Conservation (phyloP, 2,113 vertebrate genomes). For the Vombatus ursinus region DNA sequence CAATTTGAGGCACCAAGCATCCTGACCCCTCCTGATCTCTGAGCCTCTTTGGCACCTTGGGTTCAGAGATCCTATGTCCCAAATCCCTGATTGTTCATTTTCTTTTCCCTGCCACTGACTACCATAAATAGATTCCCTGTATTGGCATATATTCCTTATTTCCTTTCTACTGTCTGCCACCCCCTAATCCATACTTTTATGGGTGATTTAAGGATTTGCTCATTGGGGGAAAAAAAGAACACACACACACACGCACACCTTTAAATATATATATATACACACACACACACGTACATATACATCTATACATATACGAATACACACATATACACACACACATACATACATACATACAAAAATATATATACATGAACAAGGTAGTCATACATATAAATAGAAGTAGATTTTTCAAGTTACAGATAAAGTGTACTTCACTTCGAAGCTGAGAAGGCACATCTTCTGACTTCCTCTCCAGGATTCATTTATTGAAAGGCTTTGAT, state of each 20-base stretch:
- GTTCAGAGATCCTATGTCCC: neutral
- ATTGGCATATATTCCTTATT: neutral
- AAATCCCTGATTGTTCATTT: neutral
- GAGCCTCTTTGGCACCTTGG: neutral
- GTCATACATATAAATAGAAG: neutral
- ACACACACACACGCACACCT: too few relatives aligned
- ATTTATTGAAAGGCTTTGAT: neutral
- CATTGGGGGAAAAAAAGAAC: neutral
- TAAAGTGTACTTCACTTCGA: neutral
- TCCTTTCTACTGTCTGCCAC: neutral
- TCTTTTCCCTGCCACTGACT: neutral
- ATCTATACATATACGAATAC: too few relatives aligned
- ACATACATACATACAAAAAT: too few relatives aligned
- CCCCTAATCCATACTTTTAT: neutral
- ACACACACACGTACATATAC: too few relatives aligned
- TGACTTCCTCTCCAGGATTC: neutral
- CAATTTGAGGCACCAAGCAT: neutral
- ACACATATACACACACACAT: too few relatives aligned
- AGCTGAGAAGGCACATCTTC: neutral
- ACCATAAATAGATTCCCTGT: neutral
- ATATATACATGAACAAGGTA: neutral
- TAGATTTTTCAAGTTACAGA: neutral
- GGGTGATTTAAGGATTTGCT: neutral
- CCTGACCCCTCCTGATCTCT: neutral
- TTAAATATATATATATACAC: too few relatives aligned